Base-by-base conservation (phyloP, 2,113 vertebrate species). In the Apteryx owenii region DNA sequence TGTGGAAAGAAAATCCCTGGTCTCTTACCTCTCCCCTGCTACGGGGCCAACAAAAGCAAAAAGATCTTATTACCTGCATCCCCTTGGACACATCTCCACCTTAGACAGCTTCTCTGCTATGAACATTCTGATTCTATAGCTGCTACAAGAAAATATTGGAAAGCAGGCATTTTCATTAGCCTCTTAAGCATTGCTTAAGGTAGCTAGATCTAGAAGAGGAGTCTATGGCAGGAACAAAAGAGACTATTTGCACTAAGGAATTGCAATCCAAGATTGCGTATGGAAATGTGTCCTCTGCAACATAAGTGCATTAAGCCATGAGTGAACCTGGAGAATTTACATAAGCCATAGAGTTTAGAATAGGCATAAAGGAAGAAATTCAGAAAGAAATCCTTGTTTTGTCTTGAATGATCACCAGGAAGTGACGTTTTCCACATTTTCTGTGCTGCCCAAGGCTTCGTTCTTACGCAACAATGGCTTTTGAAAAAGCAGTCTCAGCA, bases 401-500 rank as follows among this genome's bases (percentile, higher is more conserved):
- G 78, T 50, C 88, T 62, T 5, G 5, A 33, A 69, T 3, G 12
- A 8, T 0, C 0, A 42, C 3, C 1, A 53, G 90, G 85, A 91
- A 88, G 80, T 79, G 66, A 75, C 22, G 36, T 16, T 61, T 72
- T 92, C 90, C 88, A 44, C 75, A 0, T 94, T 80, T 91, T 85
- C 88, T 51, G 66, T 12, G 76, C 92, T 66, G 90, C 95, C 83
- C 92, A 53, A 62, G 80, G 95, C 90, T 84, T 31, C 0, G 9
- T 82, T 53, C 92, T 97, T 95, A 61, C 22, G 36, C 94, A 96
- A 96, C 2, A 2, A 66, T 40, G 0, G 90, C 92, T 82, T 6
- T 25, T 60, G 82, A 91, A 93, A 89, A 73, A 89, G 90, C 95
- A 88, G 92, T 88, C 75, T 96, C 96, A 91, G 94, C 96, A 89